Base-by-base conservation (phyloP, 2,113 vertebrate genomes). In the Lycaon pictus region DNA sequence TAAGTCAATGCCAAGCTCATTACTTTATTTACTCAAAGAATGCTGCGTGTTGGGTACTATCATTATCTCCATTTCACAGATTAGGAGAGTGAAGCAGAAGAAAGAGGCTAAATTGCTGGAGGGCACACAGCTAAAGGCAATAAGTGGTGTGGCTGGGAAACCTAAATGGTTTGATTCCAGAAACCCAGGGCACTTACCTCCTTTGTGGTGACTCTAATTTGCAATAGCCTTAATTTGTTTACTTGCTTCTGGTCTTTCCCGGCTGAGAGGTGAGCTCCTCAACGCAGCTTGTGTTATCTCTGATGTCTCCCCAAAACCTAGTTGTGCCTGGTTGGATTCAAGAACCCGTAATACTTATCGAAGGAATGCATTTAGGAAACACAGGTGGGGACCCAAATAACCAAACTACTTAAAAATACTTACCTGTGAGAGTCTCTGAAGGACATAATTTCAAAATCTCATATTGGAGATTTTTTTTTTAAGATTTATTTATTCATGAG, bases 371-470 rank as follows among this genome's bases (percentile, higher is more conserved):
- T 79, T 87, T 62, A 90, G 88, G 72, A 90, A 93, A 48, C 74
- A 88, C 20, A 83, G n/a, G 9, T 51, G 7, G 76, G 77, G 15
- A 12, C 5, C 43, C 4, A 90, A 85, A 80, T 94, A 93, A 92
- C 55, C 43, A 81, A 92, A 43, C 51, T 90, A 71, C 20, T 85
- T 85, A 79, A 72, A 91, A 92, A 77, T 51, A 86, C 7, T 88
- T 87, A 87, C 3, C 55, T 32, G 25, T 86, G 43, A 79, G 76
- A 86, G 62, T 58, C 12, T 91, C 63, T 72, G 1, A 93, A 81
- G 71, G 93, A 74, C 79, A 65, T 84, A 84, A 95, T 65, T 93
- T 60, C 13, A 96, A 96, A 90, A 81, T 88, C 16, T 84, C 89
- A 77, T 19, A 72, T 35, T 32, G 77, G 88, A 71, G 29, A 93